These are phyloP conservation scores for Meriones unguiculatus DNA, from an alignment of 2,113 vertebrate genomes.

Conservation along the genomic window DNA sequence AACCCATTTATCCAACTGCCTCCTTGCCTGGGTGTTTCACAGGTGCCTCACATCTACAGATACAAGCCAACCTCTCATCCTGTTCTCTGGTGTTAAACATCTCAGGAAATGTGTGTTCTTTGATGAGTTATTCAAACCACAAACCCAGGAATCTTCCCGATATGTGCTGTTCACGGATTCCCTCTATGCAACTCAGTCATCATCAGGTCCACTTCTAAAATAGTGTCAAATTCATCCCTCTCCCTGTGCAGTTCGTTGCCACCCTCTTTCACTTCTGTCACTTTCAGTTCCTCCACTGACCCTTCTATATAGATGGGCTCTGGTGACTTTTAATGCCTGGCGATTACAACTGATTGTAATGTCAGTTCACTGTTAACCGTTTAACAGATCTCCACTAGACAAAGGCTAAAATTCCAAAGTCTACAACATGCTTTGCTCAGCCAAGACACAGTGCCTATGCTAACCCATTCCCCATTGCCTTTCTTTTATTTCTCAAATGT, in stretches of 20 bases:
- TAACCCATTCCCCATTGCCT: background rate
- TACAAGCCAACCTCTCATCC: background rate
- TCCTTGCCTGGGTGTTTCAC: background rate
- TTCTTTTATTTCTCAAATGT: background rate
- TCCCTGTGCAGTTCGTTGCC: background rate
- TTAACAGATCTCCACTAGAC: slow-evolving; percentile 2
- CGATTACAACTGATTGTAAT: background rate
- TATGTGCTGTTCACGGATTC: background rate
- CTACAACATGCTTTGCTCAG: background rate
- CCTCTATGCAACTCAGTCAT: slow-evolving; percentile 20
- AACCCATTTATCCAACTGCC: background rate
- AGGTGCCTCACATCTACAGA: background rate
- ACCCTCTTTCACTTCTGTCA: background rate
- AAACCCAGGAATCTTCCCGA: background rate
- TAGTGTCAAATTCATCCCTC: slow-evolving; percentile 1
- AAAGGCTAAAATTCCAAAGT: background rate
- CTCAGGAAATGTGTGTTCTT: slow-evolving; percentile 11
- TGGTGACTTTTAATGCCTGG: background rate
- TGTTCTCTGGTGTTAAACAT: background rate
- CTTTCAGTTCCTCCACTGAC: background rate
- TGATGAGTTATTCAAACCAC: slow-evolving; percentile 10
- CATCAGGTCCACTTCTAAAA: slow-evolving; percentile 44
- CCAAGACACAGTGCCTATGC: background rate
- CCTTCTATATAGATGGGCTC: background rate
- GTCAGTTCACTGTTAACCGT: background rate